A percentile compares a stretch with the other conserved stretches of the same genome.
Evolutionary conservation across 2,888 invertebrate genomes (phyloP).

Genomic region (Aproaerema taeniolella): DNA sequence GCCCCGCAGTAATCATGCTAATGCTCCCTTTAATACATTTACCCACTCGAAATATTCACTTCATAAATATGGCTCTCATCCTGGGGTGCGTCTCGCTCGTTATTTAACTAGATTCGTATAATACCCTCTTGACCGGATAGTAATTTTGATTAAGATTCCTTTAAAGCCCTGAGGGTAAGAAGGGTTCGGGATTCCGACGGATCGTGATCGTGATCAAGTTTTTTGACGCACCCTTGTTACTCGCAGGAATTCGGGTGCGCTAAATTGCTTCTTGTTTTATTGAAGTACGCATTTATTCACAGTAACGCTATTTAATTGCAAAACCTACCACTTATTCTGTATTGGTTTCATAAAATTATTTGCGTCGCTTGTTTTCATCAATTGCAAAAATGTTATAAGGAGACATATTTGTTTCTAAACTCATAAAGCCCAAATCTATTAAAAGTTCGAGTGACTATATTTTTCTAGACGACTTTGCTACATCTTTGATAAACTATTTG

Average conservation of each 20-base stretch:
- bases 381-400: too few relatives aligned
- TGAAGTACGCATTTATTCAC: too few relatives aligned
- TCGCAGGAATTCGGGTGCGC: too few relatives aligned
- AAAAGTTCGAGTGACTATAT: too few relatives aligned
- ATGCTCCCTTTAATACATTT: slow-evolving; percentile 9
- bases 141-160: slow-evolving; percentile 17
- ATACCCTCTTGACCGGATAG: slow-evolving; percentile 8
- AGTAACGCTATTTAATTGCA: too few relatives aligned
- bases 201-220: slow-evolving; percentile 7
- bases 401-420: too few relatives aligned
- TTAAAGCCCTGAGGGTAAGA: slow-evolving; percentile 10
- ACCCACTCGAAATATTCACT: slow-evolving; percentile 7
- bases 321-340: too few relatives aligned
- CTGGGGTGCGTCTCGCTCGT: slow-evolving; percentile 4
- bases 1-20: slow-evolving; percentile 7
- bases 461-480: too few relatives aligned
- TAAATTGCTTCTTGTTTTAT: slow-evolving; percentile 6
- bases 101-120: slow-evolving; percentile 13
- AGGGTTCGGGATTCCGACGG: slow-evolving; percentile 10
- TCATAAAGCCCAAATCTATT: too few relatives aligned
- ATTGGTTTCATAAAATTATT: too few relatives aligned
- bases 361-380: neutral
- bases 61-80: slow-evolving; percentile 11
- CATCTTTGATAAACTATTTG: too few relatives aligned
- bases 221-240: slow-evolving; percentile 1